Conservation (phyloP, 2,797 vertebrate species). For the Premnoplex brunnescens region DNA sequence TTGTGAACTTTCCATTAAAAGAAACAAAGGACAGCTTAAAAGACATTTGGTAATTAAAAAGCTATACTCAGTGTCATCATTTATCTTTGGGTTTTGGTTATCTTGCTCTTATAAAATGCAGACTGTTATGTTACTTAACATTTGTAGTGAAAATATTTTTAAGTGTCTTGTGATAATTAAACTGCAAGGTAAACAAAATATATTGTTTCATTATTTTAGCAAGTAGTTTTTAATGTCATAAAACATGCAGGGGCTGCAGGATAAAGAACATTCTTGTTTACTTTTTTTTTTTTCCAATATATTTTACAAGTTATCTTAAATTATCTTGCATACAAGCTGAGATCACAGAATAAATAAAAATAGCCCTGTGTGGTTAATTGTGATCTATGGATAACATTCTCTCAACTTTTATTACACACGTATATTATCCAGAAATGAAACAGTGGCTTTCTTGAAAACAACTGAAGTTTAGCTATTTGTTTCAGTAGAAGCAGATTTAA, state of each 20-base stretch:
- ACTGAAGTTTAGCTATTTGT: not conserved
- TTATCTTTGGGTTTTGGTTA: conserved; percentile 57
- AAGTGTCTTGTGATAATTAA: conserved; percentile 59
- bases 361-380: not conserved
- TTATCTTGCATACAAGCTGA: not conserved
- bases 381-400: not conserved
- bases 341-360: not conserved
- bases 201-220: conserved; percentile 4
- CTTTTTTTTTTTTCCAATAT: not conserved
- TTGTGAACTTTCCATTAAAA: conserved; percentile 35
- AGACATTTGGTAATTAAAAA: conserved; percentile 69
- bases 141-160: conserved; percentile 44
- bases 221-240: conserved; percentile 26
- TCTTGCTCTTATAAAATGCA: conserved; percentile 68
- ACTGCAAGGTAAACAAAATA: conserved; percentile 20
- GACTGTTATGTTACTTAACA: conserved; percentile 24
- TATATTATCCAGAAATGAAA: not conserved
- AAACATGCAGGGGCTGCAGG: conserved; percentile 20
- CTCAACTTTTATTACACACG: not conserved
- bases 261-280: not conserved
- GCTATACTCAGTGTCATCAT: conserved; percentile 55
- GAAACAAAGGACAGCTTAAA: conserved; percentile 50
- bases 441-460: not conserved
- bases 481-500: not conserved
- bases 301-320: not conserved